These are phyloP conservation scores for Silurus glanis DNA, from an alignment of 2,113 vertebrate genomes.

Conservation along the genomic window DNA sequence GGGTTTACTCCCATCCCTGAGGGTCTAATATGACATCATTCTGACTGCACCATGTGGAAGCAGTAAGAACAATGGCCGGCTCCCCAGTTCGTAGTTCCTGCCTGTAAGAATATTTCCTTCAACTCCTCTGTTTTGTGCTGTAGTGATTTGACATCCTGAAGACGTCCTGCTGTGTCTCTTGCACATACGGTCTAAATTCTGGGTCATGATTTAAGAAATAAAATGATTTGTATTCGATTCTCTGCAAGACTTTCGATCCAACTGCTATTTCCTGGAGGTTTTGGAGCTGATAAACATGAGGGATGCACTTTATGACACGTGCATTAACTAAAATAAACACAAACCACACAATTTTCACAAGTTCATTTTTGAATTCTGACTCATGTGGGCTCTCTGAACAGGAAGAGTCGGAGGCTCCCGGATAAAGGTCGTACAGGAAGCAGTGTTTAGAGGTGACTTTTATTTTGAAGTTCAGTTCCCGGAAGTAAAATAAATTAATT, in stretches of 20 bases:
- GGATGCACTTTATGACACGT: background rate
- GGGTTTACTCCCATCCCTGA: too few species aligned
- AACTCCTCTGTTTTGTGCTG: too few species aligned
- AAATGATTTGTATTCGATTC: background rate
- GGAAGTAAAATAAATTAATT: background rate
- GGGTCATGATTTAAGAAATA: background rate
- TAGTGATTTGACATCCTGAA: too few species aligned
- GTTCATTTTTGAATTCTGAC: background rate
- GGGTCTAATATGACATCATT: background rate
- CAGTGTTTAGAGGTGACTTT: background rate
- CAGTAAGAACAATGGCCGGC: background rate
- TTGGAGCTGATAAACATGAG: background rate
- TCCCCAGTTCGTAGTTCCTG: background rate
- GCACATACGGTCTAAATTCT: too few species aligned
- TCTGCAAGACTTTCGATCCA: background rate
- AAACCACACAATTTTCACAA: background rate
- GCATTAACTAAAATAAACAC: background rate
- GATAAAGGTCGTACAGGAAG: background rate
- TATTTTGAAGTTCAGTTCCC: background rate
- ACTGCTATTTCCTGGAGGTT: background rate
- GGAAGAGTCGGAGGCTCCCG: background rate
- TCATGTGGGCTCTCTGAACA: too few species aligned
- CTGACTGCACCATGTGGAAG: background rate
- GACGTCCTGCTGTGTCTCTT: too few species aligned
- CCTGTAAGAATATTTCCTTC: background rate